Evolutionary conservation across 1,140 invertebrate species (phyloP), one percentile per base, ranked within the genome.

Genomic region (Wasmannia auropunctata): DNA sequence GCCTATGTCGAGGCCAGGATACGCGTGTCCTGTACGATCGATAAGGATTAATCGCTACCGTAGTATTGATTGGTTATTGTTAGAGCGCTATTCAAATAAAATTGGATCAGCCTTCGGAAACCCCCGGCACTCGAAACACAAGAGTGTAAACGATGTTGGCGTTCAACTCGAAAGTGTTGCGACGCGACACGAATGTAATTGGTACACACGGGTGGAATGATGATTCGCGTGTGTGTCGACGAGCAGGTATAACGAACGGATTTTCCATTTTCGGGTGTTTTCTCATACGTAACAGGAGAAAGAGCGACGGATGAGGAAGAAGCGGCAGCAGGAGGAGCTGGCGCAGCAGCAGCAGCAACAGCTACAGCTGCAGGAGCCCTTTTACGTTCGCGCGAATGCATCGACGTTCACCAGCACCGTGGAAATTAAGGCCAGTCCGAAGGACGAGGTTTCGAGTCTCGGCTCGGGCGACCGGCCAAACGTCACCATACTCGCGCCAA

Each of bases 301-400:
- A 92, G 97, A 98, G 91, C 95, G 96, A 5, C 96, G 97, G 63
- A 97, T 97, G 96, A 97, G 97, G 89, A 96, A 97, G 46, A 97
- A 97, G 91, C 95, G 97, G 25, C 97, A 98, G 88, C 97, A 97
- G 91, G 96, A 97, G 94, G 97, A 98, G 91, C 95, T 97, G 87
- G 95, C 96, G 76, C 96, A 96, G 89, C 95, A 95, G 79, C 96
- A 96, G 88, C 94, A 95, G 80, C 96, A 97, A 85, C 96, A 97
- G 90, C 92, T 97, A 54, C 96, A 96, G 70, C 94, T 97, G 85
- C 97, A 97, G 94, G 97, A 98, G 91, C 97, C 97, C 0, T 98
- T 98, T 93, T 98, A 98, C 92, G 97, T 98, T 1, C 93, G 97
- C 74, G 97, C 97, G 3, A 97, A 96, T 80, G 96, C 96, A n/a